Conservation (phyloP, 2,797 vertebrate genomes). For the Delichon dasypus region DNA sequence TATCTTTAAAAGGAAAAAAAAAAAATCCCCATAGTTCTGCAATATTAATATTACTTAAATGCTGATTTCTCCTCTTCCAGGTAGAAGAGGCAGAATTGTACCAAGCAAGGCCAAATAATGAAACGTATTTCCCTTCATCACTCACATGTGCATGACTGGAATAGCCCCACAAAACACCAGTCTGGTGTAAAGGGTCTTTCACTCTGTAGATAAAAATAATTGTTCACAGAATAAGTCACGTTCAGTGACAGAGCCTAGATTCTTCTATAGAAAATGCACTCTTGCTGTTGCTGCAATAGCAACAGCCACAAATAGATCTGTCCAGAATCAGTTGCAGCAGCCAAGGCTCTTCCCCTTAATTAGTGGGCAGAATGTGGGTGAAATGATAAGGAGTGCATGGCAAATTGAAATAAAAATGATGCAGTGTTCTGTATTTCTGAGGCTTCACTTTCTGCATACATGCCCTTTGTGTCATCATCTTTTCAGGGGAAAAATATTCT, state of each 20-base stretch:
- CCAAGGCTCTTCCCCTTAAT: conserved; percentile 43
- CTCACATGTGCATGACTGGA: background rate
- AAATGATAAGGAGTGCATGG: conserved; percentile 30
- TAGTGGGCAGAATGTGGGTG: conserved; percentile 53
- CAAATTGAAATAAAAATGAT: conserved; percentile 22
- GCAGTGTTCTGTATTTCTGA: background rate
- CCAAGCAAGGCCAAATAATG: background rate
- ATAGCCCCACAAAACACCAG: background rate
- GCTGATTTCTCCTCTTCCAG: background rate
- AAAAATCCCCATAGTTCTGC: background rate
- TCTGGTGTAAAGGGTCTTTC: conserved; percentile 10
- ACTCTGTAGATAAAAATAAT: conserved; percentile 26
- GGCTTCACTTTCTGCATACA: background rate
- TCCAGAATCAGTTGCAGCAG: conserved; percentile 32
- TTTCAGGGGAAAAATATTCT: conserved; percentile 3
- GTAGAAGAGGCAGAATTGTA: background rate
- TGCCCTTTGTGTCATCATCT: background rate
- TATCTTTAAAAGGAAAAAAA: background rate
- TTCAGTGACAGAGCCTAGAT: conserved; percentile 27
- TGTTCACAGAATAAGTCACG: conserved; percentile 20
- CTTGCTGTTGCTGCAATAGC: conserved; percentile 36
- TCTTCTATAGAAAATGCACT: background rate
- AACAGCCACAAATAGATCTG: conserved; percentile 37
- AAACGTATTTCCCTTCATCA: background rate
- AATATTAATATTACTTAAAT: background rate